Base-by-base conservation (phyloP, 2,888 invertebrate genomes). In the Synergus gifuensis region DNA sequence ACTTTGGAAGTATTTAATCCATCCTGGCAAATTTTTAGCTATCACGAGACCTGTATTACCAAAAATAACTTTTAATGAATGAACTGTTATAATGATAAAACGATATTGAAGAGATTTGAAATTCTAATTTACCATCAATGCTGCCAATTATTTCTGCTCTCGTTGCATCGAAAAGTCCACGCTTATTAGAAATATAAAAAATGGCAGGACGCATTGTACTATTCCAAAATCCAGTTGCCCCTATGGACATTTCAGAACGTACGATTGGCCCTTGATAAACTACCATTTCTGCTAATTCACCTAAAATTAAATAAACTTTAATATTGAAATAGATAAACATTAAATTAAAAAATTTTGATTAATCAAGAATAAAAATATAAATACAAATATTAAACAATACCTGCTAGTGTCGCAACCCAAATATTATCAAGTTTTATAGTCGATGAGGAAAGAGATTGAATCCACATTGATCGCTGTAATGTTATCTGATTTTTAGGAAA, bases 101-200 rank as follows among this genome's bases (percentile, higher is more conserved):
- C 36, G 4, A 36, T 16, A 73, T 76, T 16, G 11, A 76, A 49
- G 12, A 12, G 28, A n/a, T 36, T 78, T 4, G 12, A 14, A 76
- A 44, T n/a, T 54, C 12, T 16, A 1, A 42, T n/a, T 86, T 92
- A 94, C 96, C 96, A 89, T 96, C 96, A 69, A 96, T 93, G 49
- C 95, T 95, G 58, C 94, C 95, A 58, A 96, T 89, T 78, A 96
- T 93, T 91, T 96, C 95, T 36, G 95, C 94, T 86, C 95, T 94
- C 8, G 95, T 96, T 85, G 95, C 93, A 84, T 96, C 95, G 93
- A 95, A 95, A 83, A 93, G 93, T 0, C 92, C 88, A 16, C 93
- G 92, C 79, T 92, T 91, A 9, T 93, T 93, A 36, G 93, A 90
- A 62, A 95, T 88, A 88, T 95, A 95, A 85, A 94, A 94, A 79